These are phyloP conservation scores for Rutpela maculata DNA, from an alignment of 2,888 invertebrate species.

Conservation along the genomic window DNA sequence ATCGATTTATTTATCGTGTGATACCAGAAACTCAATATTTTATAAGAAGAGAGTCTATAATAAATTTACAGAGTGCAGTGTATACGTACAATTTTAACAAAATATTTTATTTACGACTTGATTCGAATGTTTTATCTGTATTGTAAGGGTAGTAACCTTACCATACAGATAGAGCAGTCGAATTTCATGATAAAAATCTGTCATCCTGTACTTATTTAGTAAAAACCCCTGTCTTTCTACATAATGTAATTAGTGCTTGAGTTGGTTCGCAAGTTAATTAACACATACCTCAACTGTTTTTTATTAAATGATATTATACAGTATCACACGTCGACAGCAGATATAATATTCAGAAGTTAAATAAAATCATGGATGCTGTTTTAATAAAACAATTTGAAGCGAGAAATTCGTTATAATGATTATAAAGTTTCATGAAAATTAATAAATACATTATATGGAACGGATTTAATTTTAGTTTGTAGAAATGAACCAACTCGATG, in stretches of 20 bases:
- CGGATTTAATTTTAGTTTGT: not conserved
- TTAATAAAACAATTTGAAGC: not conserved
- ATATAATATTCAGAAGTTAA: conserved; percentile 2
- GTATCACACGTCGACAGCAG: conserved; percentile 9
- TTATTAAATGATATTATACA: not conserved
- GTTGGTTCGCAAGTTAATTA: not conserved
- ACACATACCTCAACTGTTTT: not conserved
- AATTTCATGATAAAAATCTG: too few species aligned
- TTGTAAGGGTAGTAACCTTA: too few species aligned
- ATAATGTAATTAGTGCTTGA: not conserved
- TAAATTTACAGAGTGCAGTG: too few species aligned
- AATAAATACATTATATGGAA: not conserved
- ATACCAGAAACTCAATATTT: too few species aligned
- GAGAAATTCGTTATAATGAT: not conserved
- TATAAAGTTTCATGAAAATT: not conserved
- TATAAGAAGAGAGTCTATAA: too few species aligned
- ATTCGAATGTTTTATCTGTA: too few species aligned
- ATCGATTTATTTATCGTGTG: too few species aligned
- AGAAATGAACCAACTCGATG: not conserved
- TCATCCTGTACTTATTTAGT: too few species aligned
- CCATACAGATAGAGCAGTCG: too few species aligned
- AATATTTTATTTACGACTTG: too few species aligned
- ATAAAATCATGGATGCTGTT: not conserved
- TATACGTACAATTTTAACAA: too few species aligned
- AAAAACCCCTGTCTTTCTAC: not conserved